phyloP scores from a whole-genome alignment of 1,140 invertebrate species.

The Heliconius congener region DNA sequence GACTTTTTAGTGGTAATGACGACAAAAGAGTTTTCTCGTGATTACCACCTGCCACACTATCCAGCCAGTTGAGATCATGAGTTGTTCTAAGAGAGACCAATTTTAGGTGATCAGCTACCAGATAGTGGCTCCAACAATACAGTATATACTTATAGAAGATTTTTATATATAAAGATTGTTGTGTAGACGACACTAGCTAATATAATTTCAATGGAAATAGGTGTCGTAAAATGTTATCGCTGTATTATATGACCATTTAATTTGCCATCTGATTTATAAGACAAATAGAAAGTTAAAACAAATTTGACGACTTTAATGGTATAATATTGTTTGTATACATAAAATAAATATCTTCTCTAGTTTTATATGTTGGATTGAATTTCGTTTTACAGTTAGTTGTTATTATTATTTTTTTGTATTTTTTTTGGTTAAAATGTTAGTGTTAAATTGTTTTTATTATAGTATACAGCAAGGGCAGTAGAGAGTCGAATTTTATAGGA shows the following conservation, averaged over 20 bases:
- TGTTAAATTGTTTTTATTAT: too few relatives aligned
- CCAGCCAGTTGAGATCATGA: too few relatives aligned
- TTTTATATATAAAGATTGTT: not conserved
- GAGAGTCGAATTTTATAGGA: too few relatives aligned
- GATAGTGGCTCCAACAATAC: too few relatives aligned
- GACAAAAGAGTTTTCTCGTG: too few relatives aligned
- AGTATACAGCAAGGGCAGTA: too few relatives aligned
- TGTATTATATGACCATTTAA: not conserved
- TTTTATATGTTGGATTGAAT: not conserved
- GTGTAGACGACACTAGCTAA: not conserved
- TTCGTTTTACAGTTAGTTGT: not conserved
- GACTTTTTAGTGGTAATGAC: too few relatives aligned
- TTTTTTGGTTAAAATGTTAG: not conserved
- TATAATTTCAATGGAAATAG: not conserved
- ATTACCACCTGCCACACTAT: too few relatives aligned
- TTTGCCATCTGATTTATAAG: slow-evolving; percentile 11
- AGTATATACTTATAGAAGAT: not conserved
- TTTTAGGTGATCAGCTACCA: too few relatives aligned
- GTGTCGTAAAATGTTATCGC: slow-evolving; percentile 5
- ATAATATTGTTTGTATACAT: not conserved
- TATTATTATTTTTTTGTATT: not conserved
- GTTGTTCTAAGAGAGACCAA: too few relatives aligned
- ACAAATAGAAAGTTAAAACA: slow-evolving; percentile 4
- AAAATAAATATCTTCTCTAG: not conserved
- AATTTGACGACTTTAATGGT: slow-evolving; percentile 3